These are phyloP conservation scores for Anomalospiza imberbis DNA, from an alignment of 2,797 vertebrate species.

Conservation along the genomic window DNA sequence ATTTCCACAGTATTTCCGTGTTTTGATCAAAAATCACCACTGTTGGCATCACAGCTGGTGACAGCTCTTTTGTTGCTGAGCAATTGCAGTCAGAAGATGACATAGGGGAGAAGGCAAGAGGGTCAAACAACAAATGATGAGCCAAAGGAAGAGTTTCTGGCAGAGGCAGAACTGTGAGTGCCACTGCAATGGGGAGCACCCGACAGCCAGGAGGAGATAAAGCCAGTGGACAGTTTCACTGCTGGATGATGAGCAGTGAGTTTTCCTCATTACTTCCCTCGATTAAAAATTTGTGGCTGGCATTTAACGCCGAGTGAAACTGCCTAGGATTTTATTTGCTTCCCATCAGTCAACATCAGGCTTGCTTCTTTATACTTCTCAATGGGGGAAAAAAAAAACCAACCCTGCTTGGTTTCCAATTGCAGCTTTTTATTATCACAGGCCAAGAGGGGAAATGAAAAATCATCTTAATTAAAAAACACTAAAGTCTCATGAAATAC, in stretches of 20 bases:
- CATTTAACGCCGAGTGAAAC: background rate
- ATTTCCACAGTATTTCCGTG: too few relatives aligned
- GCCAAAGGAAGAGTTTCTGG: background rate
- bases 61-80: background rate
- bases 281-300: slow-evolving; percentile 1
- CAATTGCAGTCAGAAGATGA: background rate
- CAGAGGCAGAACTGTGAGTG: background rate
- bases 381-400: background rate
- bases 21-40: background rate
- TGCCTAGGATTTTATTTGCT: slow-evolving; percentile 20
- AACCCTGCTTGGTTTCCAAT: slow-evolving; percentile 15
- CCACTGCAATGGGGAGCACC: background rate
- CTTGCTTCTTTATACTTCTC: slow-evolving; percentile 36
- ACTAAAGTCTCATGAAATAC: slow-evolving; percentile 46
- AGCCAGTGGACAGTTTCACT: background rate
- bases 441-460: slow-evolving; percentile 43
- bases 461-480: slow-evolving; percentile 68
- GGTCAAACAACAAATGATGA: background rate
- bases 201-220: background rate
- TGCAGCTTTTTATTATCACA: slow-evolving; percentile 42
- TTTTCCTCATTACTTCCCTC: background rate
- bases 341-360: slow-evolving; percentile 11
- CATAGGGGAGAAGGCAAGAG: background rate
- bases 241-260: background rate
- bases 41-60: background rate